Percentiles rank a stretch among this genome's conserved stretches.
Evolutionary conservation across 2,888 invertebrate genomes (phyloP).

Genomic region (Busseola fusca): DNA sequence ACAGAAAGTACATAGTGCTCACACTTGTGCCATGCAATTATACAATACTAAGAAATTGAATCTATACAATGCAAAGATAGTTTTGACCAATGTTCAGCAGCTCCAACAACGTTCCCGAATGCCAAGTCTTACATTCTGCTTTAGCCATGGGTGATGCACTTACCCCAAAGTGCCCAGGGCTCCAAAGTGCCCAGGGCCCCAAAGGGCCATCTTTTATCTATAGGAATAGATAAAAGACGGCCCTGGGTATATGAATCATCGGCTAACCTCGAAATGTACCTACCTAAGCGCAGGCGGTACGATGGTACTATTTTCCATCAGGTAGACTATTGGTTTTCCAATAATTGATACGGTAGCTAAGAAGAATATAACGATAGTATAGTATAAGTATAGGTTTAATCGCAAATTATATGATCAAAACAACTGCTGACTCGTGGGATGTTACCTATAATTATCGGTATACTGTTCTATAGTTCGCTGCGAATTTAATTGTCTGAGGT

Average conservation of each 20-base stretch:
- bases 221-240: not conserved
- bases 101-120: too few species aligned
- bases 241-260: not conserved
- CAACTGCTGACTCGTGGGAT: constrained; percentile 27
- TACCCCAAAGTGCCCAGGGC: not conserved
- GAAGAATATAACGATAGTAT: not conserved
- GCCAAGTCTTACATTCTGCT: not conserved
- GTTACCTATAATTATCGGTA: constrained; percentile 9
- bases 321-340: not conserved
- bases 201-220: too few species aligned
- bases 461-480: not conserved
- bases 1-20: too few species aligned
- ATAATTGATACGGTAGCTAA: not conserved
- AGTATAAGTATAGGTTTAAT: not conserved
- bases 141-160: not conserved
- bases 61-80: too few species aligned
- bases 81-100: too few species aligned
- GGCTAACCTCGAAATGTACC: not conserved
- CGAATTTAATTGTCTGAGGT: constrained; percentile 18
- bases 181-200: not conserved
- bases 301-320: not conserved
- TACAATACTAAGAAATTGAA: too few species aligned
- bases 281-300: not conserved
- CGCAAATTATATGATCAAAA: constrained; percentile 13
- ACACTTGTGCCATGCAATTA: too few species aligned